Conservation (phyloP, 2,888 invertebrate genomes). For the Neoascia interrupta region DNA sequence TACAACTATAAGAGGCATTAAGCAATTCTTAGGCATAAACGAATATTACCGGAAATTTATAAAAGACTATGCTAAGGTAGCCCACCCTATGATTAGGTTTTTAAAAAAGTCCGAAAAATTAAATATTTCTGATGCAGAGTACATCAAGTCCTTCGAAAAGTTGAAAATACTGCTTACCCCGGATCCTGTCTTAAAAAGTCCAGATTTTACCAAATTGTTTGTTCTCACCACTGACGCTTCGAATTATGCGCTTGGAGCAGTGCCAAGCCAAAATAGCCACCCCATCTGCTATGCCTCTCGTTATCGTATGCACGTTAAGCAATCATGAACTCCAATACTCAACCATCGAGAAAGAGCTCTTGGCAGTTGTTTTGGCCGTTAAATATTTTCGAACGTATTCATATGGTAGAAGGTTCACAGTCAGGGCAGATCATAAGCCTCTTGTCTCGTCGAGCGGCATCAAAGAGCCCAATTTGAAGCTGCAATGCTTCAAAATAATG, state of each 20-base stretch:
- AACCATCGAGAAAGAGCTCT: neutral
- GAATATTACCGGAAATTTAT: neutral
- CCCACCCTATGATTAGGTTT: neutral
- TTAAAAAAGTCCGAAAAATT: neutral
- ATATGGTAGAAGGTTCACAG: slow-evolving; percentile 72
- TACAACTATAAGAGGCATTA: neutral
- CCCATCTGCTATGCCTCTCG: neutral
- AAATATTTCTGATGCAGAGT: neutral
- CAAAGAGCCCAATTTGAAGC: neutral
- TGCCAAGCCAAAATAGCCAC: neutral
- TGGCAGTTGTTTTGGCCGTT: neutral
- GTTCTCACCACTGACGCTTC: neutral
- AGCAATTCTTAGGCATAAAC: neutral
- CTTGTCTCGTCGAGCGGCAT: neutral
- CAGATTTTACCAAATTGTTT: neutral
- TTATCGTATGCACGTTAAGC: neutral
- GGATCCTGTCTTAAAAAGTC: neutral
- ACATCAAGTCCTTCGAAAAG: neutral
- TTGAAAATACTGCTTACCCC: neutral
- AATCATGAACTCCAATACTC: neutral
- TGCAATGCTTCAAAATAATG: neutral
- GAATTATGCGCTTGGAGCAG: neutral
- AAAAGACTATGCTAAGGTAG: no score
- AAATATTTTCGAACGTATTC: neutral
- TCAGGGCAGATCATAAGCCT: slow-evolving; percentile 75